Conservation (phyloP, 1,140 invertebrate species). For the Leptestheria dahalacensis region DNA sequence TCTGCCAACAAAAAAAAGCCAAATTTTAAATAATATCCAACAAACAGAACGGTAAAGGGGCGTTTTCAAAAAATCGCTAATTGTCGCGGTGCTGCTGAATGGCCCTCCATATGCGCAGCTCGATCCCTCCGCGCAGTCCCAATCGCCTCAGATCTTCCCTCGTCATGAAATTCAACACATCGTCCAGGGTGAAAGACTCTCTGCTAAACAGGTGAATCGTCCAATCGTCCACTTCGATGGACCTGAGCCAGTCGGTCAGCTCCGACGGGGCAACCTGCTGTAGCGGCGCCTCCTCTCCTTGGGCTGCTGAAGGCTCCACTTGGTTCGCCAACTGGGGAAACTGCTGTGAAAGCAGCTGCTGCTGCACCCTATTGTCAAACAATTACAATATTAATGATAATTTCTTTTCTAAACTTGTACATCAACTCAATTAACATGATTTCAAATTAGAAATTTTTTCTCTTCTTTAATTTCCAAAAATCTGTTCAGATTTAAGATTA, state of each 20-base stretch:
- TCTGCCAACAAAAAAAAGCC: not conserved
- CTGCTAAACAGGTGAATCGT: slow-evolving; percentile 40
- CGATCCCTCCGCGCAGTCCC: slow-evolving; percentile 44
- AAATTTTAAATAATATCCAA: not conserved
- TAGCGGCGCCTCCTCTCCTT: slow-evolving; percentile 5
- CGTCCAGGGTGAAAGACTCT: slow-evolving; percentile 62
- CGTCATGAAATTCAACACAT: slow-evolving; percentile 53
- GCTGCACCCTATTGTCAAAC: not conserved
- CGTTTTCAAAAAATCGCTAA: not conserved
- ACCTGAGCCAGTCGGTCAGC: slow-evolving; percentile 26
- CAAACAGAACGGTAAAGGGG: not conserved
- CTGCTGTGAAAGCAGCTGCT: not conserved
- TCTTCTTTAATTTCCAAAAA: no score
- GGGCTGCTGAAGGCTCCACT: slow-evolving; percentile 15
- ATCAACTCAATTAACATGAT: no score
- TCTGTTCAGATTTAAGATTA: no score
- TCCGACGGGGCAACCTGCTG: slow-evolving; percentile 15
- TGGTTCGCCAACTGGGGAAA: slow-evolving; percentile 5
- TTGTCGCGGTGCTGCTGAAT: slow-evolving; percentile 29
- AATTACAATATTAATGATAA: slow-evolving; percentile 11
- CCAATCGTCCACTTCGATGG: slow-evolving; percentile 24
- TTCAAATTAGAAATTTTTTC: no score
- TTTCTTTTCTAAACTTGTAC: no score
- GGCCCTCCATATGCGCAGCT: slow-evolving; percentile 42
- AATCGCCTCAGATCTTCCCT: slow-evolving; percentile 58